Evolutionary conservation across 92 coral and sea anemone species (phyloP), one percentile per base, ranked within the genome.

Genomic region (Anthopleura xanthogrammica): DNA sequence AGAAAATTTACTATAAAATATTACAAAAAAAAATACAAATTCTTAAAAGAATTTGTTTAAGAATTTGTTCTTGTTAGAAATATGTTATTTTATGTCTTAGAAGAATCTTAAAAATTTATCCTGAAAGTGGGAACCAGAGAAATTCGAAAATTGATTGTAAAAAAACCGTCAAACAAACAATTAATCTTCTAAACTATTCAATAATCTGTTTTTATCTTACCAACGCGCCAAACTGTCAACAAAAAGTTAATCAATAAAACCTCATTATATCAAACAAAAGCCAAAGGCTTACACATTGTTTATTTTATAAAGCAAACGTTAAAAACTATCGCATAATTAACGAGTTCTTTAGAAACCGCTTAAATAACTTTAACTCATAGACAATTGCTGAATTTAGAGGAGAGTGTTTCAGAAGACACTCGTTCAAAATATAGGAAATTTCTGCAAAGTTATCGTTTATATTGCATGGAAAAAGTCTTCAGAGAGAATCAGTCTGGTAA

Each of bases 281-380:
- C 72, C 41, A 65, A 68, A 79, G 83, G 73, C 54, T 78, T 77
- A 52, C 72, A n/a, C 7, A 24, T 70, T 85, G 79, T 85, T 78
- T 79, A 72, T 77, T 46, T 85, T 68, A 82, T 20, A 79, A 52
- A 54, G 74, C 68, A 82, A 72, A 55, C 83, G 72, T 82, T 66
- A 66, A 48, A 39, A 43, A 5, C 76, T 68, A 48, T 70, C 83
- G 83, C 80, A 85, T 85, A 85, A 78, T 85, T 85, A 85, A 8
- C 52, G 74, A 40, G 42, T 50, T n/a, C 23, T 16, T 85, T 52
- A 14, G 57, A 48, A 83, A 76, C 57, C 19, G 20, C 77, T 48
- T 36, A 70, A 52, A 40, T 13, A 54, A n/a, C 74, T 43, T 70
- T 70, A 42, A 70, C 72, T 48, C 50, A n/a, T 36, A 81, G 20